Evolutionary conservation across 2,113 vertebrate species (phyloP).

Genomic region (Heptranchias perlo): DNA sequence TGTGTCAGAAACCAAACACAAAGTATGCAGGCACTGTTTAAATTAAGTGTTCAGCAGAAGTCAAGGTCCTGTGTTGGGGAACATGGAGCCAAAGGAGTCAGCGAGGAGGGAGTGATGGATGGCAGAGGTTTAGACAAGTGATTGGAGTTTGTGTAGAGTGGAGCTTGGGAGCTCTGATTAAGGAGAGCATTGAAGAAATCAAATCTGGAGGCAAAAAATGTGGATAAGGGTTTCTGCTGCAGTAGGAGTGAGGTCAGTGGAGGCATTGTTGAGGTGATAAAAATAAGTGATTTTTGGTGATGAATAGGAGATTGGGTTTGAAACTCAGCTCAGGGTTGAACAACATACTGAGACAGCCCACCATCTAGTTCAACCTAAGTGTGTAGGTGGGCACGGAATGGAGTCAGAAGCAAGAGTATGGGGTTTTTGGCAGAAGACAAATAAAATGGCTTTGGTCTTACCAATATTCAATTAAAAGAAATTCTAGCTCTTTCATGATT

Average conservation of each 20-base stretch:
- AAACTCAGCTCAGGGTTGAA: too few relatives aligned
- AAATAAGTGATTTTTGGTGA: neutral
- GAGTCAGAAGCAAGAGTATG: too few relatives aligned
- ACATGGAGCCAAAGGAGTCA: too few relatives aligned
- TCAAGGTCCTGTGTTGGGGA: neutral
- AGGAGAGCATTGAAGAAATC: too few relatives aligned
- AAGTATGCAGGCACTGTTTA: neutral
- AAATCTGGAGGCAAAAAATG: neutral
- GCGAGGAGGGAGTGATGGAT: neutral
- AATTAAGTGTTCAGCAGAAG: neutral
- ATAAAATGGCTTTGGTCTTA: too few relatives aligned
- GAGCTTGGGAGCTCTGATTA: too few relatives aligned
- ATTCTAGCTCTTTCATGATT: too few relatives aligned
- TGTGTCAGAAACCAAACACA: neutral
- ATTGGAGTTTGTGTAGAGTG: neutral
- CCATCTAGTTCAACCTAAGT: too few relatives aligned
- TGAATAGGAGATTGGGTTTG: neutral
- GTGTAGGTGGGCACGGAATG: too few relatives aligned
- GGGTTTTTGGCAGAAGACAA: too few relatives aligned
- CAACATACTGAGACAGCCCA: too few relatives aligned
- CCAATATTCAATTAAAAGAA: too few relatives aligned
- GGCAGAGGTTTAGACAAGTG: neutral
- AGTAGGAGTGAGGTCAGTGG: neutral
- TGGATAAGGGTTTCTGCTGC: neutral
- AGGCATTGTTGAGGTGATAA: neutral